Evolutionary conservation across 2,797 vertebrate genomes (phyloP), one percentile per base, ranked within the genome.

Genomic region (Callimico goeldii): DNA sequence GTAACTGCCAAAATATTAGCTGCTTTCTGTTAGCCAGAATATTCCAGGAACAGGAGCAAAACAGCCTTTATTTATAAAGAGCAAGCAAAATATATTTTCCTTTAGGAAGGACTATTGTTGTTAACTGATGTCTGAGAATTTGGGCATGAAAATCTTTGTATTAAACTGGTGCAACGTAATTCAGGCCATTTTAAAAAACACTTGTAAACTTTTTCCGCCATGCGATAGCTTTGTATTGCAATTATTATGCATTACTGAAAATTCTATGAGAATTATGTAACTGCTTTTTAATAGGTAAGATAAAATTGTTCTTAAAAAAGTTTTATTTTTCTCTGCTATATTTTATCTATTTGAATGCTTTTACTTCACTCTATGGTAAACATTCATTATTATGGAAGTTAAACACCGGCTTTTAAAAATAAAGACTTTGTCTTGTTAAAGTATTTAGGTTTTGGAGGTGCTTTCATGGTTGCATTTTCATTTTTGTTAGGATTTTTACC

Each of bases 271-370:
- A 79, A 86, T 92, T 91, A 57, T 4, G 72, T n/a, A 84, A 73
- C 19, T 94, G 39, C 24, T 79, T 89, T 93, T 96, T 94, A 90
- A 81, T 20, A 72, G 91, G 24, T 57, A 36, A 61, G 72, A 94
- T 41, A 96, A 97, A 79, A 93, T 64, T 95, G 97, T 98, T 98
- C 76, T 97, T 85, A 97, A 80, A 94, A 94, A 98, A 61, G 33
- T 85, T 95, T 12, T 55, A 57, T 84, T 97, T 97, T 77, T 52
- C 26, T 77, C 41, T 95, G 36, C 75, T 1, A 73, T 73, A 3
- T 94, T 64, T 88, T 95, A 81, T 83, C 75, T 90, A 70, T 93
- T 97, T 97, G 80, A 88, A 92, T 97, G 83, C 88, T 81, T 97
- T 58, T 77, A 3, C 76, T 17, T 91, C 87, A 94, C 95, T 97